phyloP scores from a whole-genome alignment of 2,113 vertebrate genomes.

The Crypturellus undulatus region DNA sequence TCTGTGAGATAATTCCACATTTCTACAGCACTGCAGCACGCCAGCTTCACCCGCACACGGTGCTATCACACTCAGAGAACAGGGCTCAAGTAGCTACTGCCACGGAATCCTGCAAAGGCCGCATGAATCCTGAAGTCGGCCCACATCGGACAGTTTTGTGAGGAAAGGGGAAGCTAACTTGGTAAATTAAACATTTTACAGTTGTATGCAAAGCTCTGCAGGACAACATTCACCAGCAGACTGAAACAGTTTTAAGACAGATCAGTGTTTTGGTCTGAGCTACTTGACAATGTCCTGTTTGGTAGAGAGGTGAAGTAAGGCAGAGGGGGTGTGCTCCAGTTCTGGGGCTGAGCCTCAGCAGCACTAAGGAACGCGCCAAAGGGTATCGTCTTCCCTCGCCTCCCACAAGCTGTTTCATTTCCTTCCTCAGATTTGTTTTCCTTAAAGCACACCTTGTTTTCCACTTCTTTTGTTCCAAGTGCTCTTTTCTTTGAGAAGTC shows the following conservation, averaged over 20 bases:
- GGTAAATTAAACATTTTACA: constrained; percentile 30
- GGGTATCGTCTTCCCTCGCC: constrained; percentile 28
- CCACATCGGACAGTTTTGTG: constrained; percentile 36
- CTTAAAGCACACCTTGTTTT: constrained; percentile 64
- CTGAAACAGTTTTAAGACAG: constrained; percentile 37
- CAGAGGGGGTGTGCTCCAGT: constrained; percentile 69
- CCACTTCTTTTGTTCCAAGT: constrained; percentile 76
- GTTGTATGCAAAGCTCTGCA: constrained; percentile 48
- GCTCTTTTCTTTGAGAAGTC: constrained; percentile 78
- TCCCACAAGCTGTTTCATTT: constrained; percentile 66
- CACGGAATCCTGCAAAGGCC: constrained; percentile 31
- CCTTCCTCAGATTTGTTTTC: constrained; percentile 67
- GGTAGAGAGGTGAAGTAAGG: constrained; percentile 70
- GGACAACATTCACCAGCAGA: constrained; percentile 34
- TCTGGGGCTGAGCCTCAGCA: constrained; percentile 69
- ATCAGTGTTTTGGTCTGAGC: constrained; percentile 63
- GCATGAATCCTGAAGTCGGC: constrained; percentile 34
- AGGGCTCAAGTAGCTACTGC: constrained; percentile 12
- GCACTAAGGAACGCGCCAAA: constrained; percentile 40
- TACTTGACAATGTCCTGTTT: constrained; percentile 69
- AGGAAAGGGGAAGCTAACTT: constrained; percentile 29
- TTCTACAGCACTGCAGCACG: neutral
- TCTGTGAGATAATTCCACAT: neutral
- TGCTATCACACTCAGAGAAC: neutral
- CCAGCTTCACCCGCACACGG: neutral